Evolutionary conservation across 2,113 vertebrate genomes (phyloP).

Genomic region (Amazona guildingii): DNA sequence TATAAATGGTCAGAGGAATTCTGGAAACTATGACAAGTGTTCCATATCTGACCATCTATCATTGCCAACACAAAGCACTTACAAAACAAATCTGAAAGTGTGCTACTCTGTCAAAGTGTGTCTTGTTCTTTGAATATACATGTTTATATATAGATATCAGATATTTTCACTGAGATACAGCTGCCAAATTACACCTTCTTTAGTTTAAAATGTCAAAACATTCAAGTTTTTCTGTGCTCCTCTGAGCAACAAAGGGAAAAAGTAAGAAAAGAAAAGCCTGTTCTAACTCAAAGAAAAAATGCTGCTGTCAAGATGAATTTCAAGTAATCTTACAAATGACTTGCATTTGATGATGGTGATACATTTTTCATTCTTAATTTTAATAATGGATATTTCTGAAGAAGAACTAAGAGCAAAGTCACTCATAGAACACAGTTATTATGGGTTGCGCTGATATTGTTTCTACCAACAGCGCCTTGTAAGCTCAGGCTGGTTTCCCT

Average conservation of each 20-base stretch:
- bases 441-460: background rate
- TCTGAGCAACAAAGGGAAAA: background rate
- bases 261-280: background rate
- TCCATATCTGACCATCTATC: conserved; percentile 30
- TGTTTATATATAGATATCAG: conserved; percentile 43
- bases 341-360: background rate
- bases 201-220: conserved; percentile 58
- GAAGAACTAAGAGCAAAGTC: background rate
- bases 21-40: conserved; percentile 30
- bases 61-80: conserved; percentile 30
- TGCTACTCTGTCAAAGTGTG: background rate
- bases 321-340: background rate
- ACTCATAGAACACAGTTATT: background rate
- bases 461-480: background rate
- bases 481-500: background rate
- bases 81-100: background rate
- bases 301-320: background rate
- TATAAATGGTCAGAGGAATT: conserved; percentile 25
- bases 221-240: background rate
- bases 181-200: conserved; percentile 49
- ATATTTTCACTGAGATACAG: conserved; percentile 22
- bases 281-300: conserved; percentile 11
- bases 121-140: background rate
- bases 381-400: conserved; percentile 14
- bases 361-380: conserved; percentile 14